phyloP scores from a whole-genome alignment of 2,113 vertebrate species.

The Burhinus bistriatus region DNA sequence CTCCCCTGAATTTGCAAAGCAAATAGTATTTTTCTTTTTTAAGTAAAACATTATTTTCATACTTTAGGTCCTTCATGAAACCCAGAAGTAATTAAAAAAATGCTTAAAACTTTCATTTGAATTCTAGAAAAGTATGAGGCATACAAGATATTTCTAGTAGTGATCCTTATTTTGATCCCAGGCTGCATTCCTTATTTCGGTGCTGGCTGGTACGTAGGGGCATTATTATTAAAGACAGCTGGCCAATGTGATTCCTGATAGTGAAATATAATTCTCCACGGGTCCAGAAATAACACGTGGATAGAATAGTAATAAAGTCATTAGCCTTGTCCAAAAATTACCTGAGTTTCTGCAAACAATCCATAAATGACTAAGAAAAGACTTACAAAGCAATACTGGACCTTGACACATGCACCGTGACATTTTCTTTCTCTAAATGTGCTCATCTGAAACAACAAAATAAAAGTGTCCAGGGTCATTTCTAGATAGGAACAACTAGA shows the following conservation, averaged over 20 bases:
- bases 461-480: neutral
- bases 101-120: neutral
- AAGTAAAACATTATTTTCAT: neutral
- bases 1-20: neutral
- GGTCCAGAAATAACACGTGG: rapidly evolving
- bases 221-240: neutral
- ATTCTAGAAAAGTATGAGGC: neutral
- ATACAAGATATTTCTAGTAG: neutral
- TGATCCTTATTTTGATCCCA: neutral
- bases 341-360: neutral
- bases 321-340: neutral
- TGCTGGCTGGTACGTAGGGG: neutral
- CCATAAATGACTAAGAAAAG: neutral
- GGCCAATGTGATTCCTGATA: neutral
- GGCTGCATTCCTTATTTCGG: neutral
- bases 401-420: neutral
- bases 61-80: neutral
- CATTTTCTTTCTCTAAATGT: neutral
- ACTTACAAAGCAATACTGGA: neutral
- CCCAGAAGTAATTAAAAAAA: too few species aligned
- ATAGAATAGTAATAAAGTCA: neutral
- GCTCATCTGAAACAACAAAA: neutral
- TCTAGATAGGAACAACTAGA: neutral
- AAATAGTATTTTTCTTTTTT: neutral
- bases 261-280: neutral